Percentiles rank a stretch among this genome's conserved stretches.
phyloP scores from a whole-genome alignment of 2,797 vertebrate species.

The Pipistrellus nathusii region DNA sequence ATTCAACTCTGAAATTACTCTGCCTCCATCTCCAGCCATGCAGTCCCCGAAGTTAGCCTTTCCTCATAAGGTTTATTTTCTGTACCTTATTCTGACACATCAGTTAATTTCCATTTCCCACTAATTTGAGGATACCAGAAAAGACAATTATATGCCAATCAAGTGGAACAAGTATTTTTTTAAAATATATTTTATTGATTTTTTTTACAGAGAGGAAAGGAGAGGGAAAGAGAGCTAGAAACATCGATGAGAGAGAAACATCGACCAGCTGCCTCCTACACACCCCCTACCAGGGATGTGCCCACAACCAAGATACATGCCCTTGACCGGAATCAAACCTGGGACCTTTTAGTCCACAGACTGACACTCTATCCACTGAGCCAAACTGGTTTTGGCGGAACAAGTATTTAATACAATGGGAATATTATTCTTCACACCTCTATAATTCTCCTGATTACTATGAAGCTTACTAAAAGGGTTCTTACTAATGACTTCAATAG shows the following conservation, averaged over 20 bases:
- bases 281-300: no score
- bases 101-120: slow-evolving; percentile 22
- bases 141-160: neutral
- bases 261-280: no score
- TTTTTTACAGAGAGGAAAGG: no score
- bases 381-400: no score
- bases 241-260: no score
- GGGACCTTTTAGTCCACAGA: no score
- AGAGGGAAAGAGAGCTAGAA: no score
- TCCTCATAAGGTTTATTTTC: slow-evolving; percentile 9
- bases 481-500: neutral
- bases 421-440: neutral
- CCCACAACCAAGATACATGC: no score
- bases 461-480: neutral
- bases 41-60: neutral
- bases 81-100: neutral
- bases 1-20: neutral
- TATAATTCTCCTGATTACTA: neutral
- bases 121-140: neutral
- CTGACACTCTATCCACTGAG: no score
- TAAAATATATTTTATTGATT: no score
- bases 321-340: no score
- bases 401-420: neutral
- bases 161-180: neutral
- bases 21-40: neutral